Percentiles rank a stretch among this genome's conserved stretches.
Conservation (phyloP, 2,888 invertebrate species). For the Mongoloraphidia duomilia region DNA sequence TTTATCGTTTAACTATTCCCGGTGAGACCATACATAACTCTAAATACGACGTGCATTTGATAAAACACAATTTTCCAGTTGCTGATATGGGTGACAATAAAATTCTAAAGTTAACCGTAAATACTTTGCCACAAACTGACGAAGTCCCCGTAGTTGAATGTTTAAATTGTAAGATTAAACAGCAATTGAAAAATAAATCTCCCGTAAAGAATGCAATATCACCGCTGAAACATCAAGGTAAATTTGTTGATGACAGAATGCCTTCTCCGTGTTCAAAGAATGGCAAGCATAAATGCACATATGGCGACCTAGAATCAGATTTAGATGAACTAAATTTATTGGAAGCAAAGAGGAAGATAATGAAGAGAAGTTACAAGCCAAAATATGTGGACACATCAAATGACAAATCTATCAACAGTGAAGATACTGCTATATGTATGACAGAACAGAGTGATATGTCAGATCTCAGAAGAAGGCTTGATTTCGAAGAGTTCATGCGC, state of each 20-base stretch:
- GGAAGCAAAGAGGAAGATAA: constrained; percentile 24
- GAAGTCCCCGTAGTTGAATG: constrained; percentile 50
- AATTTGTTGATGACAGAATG: constrained; percentile 53
- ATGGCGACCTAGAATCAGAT: constrained; percentile 48
- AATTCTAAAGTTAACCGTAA: constrained; percentile 44
- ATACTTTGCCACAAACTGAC: constrained; percentile 60
- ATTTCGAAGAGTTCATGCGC: constrained; percentile 9
- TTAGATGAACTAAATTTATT: constrained; percentile 18
- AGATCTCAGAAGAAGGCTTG: background rate
- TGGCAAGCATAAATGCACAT: constrained; percentile 64
- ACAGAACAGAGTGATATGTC: no score
- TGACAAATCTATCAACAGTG: no score
- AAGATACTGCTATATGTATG: no score
- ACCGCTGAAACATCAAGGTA: constrained; percentile 12
- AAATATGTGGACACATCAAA: constrained; percentile 19
- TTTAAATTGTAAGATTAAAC: constrained; percentile 23
- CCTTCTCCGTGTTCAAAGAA: constrained; percentile 54
- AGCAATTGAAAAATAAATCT: constrained; percentile 7
- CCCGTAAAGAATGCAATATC: constrained; percentile 14
- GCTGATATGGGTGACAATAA: constrained; percentile 50
- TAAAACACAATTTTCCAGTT: constrained; percentile 56
- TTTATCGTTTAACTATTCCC: constrained; percentile 54
- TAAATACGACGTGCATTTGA: constrained; percentile 37
- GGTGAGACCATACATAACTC: constrained; percentile 42
- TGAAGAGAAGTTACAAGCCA: constrained; percentile 25